Evolutionary conservation across 2,797 vertebrate species (phyloP), one percentile per base, ranked within the genome.

Genomic region (Rhinogobio ventralis): DNA sequence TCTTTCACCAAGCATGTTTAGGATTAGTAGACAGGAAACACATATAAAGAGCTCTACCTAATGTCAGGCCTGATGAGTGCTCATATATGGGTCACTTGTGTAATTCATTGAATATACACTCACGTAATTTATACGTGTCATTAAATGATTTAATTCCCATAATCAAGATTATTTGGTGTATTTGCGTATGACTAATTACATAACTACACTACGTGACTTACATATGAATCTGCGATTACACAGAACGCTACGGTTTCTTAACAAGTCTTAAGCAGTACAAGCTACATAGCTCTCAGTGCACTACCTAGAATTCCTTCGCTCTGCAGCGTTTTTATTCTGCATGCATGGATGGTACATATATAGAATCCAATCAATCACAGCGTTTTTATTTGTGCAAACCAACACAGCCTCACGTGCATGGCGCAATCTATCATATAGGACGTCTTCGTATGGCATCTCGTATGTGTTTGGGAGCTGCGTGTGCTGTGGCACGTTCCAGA

Each of bases 351-450:
- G 92, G 88, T 88, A 75, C 73, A 87, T 90, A 90, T 90, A 91
- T 88, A 86, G 86, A 88, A 87, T 90, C 88, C 82, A 87, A 93
- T 93, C 92, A 90, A 93, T 93, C 92, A 93, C 57, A 86, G 53
- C 83, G 84, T 90, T 90, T 94, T 90, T 45, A 53, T 15, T 45
- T 86, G 83, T 83, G 30, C 90, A 87, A 88, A 88, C 92, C 91
- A 91, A 93, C 90, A 90, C 88, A 90, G 85, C 90, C 90, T 87
- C 85, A 17, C 86, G 92, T 86, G 91, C 92, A 89, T 91, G 90
- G 93, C 92, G 92, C 91, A 93, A 93, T 94, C 93, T 94, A 92
- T 94, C 94, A 93, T 93, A 90, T 90, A 14, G 88, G 79, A 72
- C 75, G 90, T 89, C 87, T 92, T 93, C 93, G 91, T 92, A 90